Conservation (phyloP, 1,140 invertebrate species). For the Neodiprion lecontei region DNA sequence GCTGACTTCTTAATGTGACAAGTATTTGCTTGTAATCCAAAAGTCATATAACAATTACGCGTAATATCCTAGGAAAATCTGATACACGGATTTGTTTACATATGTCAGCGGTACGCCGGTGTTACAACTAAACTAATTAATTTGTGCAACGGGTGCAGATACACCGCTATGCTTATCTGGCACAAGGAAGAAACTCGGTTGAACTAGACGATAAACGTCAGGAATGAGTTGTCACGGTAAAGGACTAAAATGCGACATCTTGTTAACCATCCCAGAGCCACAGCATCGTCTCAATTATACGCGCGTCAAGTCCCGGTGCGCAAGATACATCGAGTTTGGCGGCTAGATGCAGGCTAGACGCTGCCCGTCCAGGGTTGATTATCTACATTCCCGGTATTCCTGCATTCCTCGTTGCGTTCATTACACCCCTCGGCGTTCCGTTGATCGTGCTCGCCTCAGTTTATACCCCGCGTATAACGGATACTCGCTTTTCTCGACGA, state of each 20-base stretch:
- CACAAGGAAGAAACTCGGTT: not conserved
- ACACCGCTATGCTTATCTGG: not conserved
- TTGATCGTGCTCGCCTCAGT: not conserved
- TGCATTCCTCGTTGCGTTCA: constrained; percentile 26
- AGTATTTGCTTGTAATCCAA: no score
- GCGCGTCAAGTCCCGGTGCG: constrained; percentile 15
- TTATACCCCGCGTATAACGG: no score
- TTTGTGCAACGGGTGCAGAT: no score
- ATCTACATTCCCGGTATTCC: constrained; percentile 28
- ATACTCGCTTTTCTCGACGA: no score
- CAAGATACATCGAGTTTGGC: not conserved
- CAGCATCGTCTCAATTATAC: constrained; percentile 28
- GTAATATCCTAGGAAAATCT: no score
- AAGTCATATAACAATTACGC: no score
- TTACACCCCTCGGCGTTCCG: not conserved
- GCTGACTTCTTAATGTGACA: no score
- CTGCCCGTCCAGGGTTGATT: constrained; percentile 22
- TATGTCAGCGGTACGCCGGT: not conserved
- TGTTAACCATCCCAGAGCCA: constrained; percentile 19
- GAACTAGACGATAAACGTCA: constrained; percentile 2
- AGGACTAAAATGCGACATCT: constrained; percentile 18
- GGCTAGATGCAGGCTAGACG: not conserved
- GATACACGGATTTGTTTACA: no score
- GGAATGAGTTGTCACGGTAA: constrained; percentile 6
- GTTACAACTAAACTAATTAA: not conserved